Base-by-base conservation (phyloP, 2,113 vertebrate genomes). In the Lynx canadensis region DNA sequence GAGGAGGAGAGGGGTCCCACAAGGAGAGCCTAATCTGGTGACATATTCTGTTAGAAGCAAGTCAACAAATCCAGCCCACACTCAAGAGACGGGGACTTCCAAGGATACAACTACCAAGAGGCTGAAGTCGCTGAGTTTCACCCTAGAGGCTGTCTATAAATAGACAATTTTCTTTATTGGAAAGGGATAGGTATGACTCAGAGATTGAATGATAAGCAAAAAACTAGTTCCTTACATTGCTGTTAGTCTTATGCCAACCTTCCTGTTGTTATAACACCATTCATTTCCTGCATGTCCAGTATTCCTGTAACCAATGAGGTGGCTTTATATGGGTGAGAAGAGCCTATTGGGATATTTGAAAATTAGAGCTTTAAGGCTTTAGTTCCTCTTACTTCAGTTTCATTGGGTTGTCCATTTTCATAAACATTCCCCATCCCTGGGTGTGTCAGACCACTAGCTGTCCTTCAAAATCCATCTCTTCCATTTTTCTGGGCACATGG, bases 391-490 rank as follows among this genome's bases (percentile, higher is more conserved):
- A 69, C 5, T 78, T 86, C 60, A 89, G 60, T 16, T 87, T 74
- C 14, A 29, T 78, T 78, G 55, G 36, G n/a, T 68, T 57, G 19
- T 50, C 90, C 73, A 27, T 73, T 92, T 87, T 79, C 94, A 93
- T 71, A 73, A 94, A 68, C 33, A 87, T 79, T 94, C 52, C 27
- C 83, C 36, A 36, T 83, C 18, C 38, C 11, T 19, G 60, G 29
- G 19, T 29, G 11, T 92, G 60, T 60, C 76, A 74, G 16, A 19
- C 19, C 36, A 48, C 55, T 38, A 89, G 33, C 7, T 78, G 27
- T 90, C 80, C 74, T 97, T 92, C 89, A 82, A 78, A 94, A 38
- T 21, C 33, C 29, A 55, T 81, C 45, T 85, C 60, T 69, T 71
- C 66, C 41, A n/a, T 74, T 65, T 90, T 94, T 94, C 80, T 94